phyloP scores from a whole-genome alignment of 2,113 vertebrate genomes.

The Lepus timidus region DNA sequence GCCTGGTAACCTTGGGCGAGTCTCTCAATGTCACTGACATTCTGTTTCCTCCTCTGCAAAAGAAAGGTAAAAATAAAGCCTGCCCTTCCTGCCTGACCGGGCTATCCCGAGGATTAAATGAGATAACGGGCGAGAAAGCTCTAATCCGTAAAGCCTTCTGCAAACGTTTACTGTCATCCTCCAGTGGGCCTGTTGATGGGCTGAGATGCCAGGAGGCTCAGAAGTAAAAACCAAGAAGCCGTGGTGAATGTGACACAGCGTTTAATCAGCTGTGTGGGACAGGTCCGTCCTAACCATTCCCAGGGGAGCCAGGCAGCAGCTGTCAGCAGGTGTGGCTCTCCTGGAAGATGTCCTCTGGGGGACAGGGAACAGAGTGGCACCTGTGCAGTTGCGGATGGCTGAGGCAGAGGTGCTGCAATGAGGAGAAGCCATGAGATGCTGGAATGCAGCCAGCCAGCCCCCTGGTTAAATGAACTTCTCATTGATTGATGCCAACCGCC shows the following conservation, averaged over 20 bases:
- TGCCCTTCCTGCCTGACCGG: conserved; percentile 31
- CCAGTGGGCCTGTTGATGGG: not conserved
- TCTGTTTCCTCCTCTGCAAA: conserved; percentile 43
- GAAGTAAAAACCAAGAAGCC: conserved; percentile 51
- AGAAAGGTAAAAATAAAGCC: conserved; percentile 40
- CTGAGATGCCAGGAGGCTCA: not conserved
- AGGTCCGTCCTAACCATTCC: not conserved
- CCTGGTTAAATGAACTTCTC: not conserved
- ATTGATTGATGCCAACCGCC: not conserved
- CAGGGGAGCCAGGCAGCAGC: not conserved
- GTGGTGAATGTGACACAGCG: not conserved
- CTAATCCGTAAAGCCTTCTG: conserved; percentile 46
- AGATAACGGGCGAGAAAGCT: conserved; percentile 17
- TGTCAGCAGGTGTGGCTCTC: not conserved
- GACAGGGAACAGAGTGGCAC: not conserved
- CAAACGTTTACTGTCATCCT: conserved; percentile 42
- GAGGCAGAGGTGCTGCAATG: not conserved
- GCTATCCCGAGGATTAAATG: conserved; percentile 25
- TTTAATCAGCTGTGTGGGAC: not conserved
- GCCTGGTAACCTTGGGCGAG: not conserved
- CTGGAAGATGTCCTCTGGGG: not conserved
- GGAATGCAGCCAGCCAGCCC: not conserved
- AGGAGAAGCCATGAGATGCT: not conserved
- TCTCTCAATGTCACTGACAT: conserved; percentile 24
- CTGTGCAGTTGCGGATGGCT: not conserved